A percentile compares a stretch with the other conserved stretches of the same genome.
These are phyloP conservation scores for Diaperis boleti DNA, from an alignment of 2,888 invertebrate species.

Conservation along the genomic window DNA sequence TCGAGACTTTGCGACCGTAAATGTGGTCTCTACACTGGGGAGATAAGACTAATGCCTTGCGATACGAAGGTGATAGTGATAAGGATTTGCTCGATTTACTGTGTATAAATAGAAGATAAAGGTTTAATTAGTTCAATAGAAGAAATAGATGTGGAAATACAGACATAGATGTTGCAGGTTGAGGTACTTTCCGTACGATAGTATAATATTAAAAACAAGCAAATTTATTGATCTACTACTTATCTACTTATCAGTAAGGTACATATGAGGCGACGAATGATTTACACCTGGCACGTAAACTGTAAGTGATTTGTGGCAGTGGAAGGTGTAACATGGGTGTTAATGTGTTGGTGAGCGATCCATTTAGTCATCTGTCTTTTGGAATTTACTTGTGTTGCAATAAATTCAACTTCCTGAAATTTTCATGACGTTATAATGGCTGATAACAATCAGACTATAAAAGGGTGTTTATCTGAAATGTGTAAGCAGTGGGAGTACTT, in stretches of 20 bases:
- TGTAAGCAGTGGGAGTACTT: too few relatives aligned
- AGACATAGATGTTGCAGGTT: not conserved
- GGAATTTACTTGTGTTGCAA: not conserved
- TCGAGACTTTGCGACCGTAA: slow-evolving; percentile 6
- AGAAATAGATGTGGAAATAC: slow-evolving; percentile 10
- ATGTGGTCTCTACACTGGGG: slow-evolving; percentile 9
- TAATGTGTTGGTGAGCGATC: too few relatives aligned
- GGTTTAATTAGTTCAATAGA: slow-evolving; percentile 26
- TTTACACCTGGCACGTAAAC: slow-evolving; percentile 8
- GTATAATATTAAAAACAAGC: not conserved
- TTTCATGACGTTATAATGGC: too few relatives aligned
- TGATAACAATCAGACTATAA: too few relatives aligned
- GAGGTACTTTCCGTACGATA: not conserved
- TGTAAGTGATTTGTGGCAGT: slow-evolving; percentile 9
- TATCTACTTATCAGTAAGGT: slow-evolving; percentile 28
- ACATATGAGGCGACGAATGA: slow-evolving; percentile 6
- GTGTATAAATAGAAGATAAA: slow-evolving; percentile 24
- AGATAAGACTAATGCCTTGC: slow-evolving; percentile 29
- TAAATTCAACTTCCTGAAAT: not conserved
- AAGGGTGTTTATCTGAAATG: too few relatives aligned
- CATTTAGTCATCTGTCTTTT: too few relatives aligned
- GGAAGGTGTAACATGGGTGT: not conserved
- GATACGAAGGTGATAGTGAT: slow-evolving; percentile 16
- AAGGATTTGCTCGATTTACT: slow-evolving; percentile 20
- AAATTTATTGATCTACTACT: slow-evolving; percentile 17